Base-by-base conservation (phyloP, 2,113 vertebrate species). In the Scopus umbretta region DNA sequence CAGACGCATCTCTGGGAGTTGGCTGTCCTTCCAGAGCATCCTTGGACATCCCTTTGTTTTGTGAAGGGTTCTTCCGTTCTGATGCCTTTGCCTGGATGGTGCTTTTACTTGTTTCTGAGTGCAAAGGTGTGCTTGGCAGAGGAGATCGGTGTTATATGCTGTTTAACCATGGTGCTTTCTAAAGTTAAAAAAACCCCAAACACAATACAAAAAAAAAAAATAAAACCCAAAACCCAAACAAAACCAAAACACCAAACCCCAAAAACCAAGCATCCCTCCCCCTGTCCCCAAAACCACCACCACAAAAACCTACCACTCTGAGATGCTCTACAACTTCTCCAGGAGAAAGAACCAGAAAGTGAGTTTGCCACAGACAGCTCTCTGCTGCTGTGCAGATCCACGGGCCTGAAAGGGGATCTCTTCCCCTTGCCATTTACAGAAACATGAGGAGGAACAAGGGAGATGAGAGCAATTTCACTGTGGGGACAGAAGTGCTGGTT, bases 141-240 rank as follows among this genome's bases (percentile, higher is more conserved):
- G 29, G 40, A 22, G 52, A 6, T 8, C 8, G 2, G 22, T 1
- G 14, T 4, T 2, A 2, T 4, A 0, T 4, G 25, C 42, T 30
- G 10, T 40, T 67, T 1, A 15, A 34, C 21, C 3, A 1, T 3
- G 2, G 12, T 5, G 61, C 6, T 71, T 67, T 18, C 20, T 45
- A 7, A 40, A 86, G 38, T 42, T 9, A 30, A 29, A 19, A 26
- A 26, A 15, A 56, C n/a, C n/a, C n/a, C n/a, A n/a, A n/a, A n/a
- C n/a, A n/a, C n/a, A n/a, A n/a, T n/a, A n/a, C n/a, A n/a, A n/a
- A n/a, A n/a, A n/a, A n/a, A n/a, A n/a, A n/a, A n/a, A n/a, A n/a
- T n/a, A n/a, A n/a, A n/a, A n/a, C n/a, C n/a, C n/a, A 21, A 23
- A 49, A 22, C 40, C 40, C 40, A 21, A 23, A 49, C 8, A 49